These are phyloP conservation scores for Discoglossus pictus DNA, from an alignment of 2,797 vertebrate species.

Conservation along the genomic window DNA sequence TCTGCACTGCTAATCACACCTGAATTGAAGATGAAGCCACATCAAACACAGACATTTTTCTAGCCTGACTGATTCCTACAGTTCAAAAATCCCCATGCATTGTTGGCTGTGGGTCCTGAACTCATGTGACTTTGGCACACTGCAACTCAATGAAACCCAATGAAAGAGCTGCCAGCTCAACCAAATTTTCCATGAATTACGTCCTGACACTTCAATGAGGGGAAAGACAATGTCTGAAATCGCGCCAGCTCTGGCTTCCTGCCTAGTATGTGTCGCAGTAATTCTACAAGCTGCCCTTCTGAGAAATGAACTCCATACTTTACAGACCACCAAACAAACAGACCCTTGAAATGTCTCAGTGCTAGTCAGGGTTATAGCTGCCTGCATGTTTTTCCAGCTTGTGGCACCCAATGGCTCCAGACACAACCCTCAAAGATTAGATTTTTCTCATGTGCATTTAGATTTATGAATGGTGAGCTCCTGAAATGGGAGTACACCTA, in stretches of 20 bases:
- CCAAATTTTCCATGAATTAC: conserved; percentile 82
- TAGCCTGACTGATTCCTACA: conserved; percentile 58
- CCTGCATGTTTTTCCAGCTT: conserved; percentile 70
- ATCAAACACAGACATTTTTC: conserved; percentile 62
- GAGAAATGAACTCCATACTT: conserved; percentile 70
- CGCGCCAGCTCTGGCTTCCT: conserved; percentile 72
- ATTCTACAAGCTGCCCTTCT: conserved; percentile 74
- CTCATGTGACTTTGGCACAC: conserved; percentile 71
- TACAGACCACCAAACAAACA: conserved; percentile 74
- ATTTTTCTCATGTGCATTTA: conserved; percentile 66
- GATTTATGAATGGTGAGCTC: conserved; percentile 77
- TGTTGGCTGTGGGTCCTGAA: conserved; percentile 59
- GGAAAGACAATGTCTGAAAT: conserved; percentile 81
- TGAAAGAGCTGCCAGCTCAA: conserved; percentile 74
- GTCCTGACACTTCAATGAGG: conserved; percentile 80
- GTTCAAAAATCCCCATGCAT: conserved; percentile 60
- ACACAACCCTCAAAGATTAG: conserved; percentile 61
- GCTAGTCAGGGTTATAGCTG: conserved; percentile 60
- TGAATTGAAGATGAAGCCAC: conserved; percentile 59
- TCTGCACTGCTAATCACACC: conserved; percentile 61
- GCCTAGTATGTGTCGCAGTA: conserved; percentile 77
- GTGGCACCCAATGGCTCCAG: conserved; percentile 72
- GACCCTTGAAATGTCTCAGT: conserved; percentile 66
- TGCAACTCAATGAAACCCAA: conserved; percentile 73
- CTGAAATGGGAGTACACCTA: conserved; percentile 16